Conservation (phyloP, 2,113 vertebrate genomes). For the Trachemys scripta region DNA sequence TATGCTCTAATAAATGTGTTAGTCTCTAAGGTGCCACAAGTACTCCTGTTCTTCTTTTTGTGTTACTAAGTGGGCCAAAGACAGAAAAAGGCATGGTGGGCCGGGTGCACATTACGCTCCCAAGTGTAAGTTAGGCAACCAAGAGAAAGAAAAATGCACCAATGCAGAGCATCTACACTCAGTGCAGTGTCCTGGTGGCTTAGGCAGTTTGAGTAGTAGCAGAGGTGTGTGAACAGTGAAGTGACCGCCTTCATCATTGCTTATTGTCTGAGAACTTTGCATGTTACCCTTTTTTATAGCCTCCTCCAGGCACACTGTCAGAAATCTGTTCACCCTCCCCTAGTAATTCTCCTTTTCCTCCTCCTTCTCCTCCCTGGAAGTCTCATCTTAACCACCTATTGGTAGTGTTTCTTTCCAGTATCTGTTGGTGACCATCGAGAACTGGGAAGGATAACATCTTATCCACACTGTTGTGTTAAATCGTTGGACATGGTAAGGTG, state of each 20-base stretch:
- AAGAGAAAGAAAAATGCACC: not conserved
- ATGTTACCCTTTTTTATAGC: not conserved
- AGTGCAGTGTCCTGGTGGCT: not conserved
- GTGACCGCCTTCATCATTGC: constrained; percentile 29
- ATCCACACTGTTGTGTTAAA: constrained; percentile 5
- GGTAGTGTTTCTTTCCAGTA: not conserved
- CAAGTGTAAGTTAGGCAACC: not conserved
- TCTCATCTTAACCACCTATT: constrained; percentile 9
- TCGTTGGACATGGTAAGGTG: accelerated
- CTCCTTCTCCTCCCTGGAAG: not conserved
- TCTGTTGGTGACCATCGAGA: not conserved
- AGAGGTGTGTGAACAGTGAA: not conserved
- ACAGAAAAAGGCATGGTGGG: not conserved
- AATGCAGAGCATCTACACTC: not conserved
- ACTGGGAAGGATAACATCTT: not conserved
- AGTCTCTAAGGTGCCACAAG: too few species aligned
- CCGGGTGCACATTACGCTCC: not conserved
- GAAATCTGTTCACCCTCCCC: not conserved
- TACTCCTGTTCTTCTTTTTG: too few species aligned
- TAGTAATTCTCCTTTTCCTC: not conserved
- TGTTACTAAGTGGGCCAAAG: not conserved
- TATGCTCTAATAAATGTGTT: too few species aligned
- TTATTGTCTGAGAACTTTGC: constrained; percentile 15
- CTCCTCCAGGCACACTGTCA: constrained; percentile 14
- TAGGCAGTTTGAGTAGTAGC: constrained; percentile 12